A percentile compares a stretch with the other conserved stretches of the same genome.
phyloP scores from a whole-genome alignment of 2,888 invertebrate species.

The Sarcophaga rosellei region DNA sequence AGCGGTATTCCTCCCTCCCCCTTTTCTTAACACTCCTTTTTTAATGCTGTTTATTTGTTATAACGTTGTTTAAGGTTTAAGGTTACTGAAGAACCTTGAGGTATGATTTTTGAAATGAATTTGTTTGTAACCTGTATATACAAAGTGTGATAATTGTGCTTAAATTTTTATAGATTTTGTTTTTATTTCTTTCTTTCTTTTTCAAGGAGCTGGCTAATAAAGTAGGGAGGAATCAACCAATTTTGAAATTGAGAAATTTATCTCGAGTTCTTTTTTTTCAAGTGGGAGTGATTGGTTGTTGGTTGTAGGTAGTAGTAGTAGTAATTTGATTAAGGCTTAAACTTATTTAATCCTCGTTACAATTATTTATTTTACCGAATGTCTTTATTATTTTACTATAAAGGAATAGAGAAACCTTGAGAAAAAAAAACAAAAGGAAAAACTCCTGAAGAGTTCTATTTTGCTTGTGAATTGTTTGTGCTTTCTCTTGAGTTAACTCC shows the following conservation, averaged over 20 bases:
- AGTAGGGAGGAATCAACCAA: conserved; percentile 50
- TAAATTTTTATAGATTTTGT: neutral
- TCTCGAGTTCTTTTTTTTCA: neutral
- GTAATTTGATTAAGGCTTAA: conserved; percentile 15
- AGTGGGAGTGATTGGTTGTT: neutral
- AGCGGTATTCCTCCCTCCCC: conserved; percentile 22
- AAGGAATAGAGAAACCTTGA: conserved; percentile 10
- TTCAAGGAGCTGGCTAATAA: conserved; percentile 31
- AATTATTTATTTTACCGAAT: conserved; percentile 1
- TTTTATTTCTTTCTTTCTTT: neutral
- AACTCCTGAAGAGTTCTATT: neutral
- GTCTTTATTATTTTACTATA: conserved; percentile 1
- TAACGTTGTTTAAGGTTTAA: conserved; percentile 35
- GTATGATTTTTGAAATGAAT: conserved; percentile 48
- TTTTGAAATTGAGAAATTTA: conserved; percentile 13
- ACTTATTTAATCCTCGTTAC: neutral
- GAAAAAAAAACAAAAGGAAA: conserved; percentile 8
- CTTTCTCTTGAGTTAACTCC: neutral
- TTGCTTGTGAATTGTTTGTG: neutral
- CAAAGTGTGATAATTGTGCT: conserved; percentile 61
- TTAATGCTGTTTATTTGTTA: conserved; percentile 23
- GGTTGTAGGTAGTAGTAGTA: neutral
- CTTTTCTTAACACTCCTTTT: conserved; percentile 14
- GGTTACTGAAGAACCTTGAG: conserved; percentile 50
- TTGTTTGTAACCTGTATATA: conserved; percentile 41